These are phyloP conservation scores for Phengaris alcon DNA, from an alignment of 2,888 invertebrate genomes.

Conservation along the genomic window DNA sequence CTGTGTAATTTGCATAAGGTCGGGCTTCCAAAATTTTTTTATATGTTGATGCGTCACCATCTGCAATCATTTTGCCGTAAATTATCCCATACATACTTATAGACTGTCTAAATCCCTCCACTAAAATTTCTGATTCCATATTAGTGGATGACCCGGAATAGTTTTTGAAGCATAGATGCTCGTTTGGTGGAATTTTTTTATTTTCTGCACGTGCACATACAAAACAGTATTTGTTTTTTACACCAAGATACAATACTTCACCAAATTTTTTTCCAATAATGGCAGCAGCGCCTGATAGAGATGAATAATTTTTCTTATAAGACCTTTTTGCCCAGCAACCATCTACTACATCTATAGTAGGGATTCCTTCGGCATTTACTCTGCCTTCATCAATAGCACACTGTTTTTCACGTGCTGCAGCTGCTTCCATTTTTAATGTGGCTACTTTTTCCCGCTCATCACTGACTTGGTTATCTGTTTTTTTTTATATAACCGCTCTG, in stretches of 20 bases:
- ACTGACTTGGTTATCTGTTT: too few relatives aligned
- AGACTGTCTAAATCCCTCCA: conserved; percentile 6
- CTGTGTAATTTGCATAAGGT: conserved; percentile 3
- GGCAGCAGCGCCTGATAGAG: background rate
- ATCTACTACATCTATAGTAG: background rate
- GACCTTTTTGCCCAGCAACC: background rate
- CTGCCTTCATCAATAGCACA: background rate
- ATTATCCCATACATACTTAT: conserved; percentile 6
- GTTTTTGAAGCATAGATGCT: conserved; percentile 18
- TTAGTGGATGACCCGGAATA: background rate
- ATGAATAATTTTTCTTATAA: too few relatives aligned
- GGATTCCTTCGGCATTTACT: background rate
- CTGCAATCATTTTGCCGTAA: background rate
- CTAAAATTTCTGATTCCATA: conserved; percentile 10
- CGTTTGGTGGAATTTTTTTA: background rate
- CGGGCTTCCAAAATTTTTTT: conserved; percentile 7
- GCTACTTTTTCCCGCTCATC: background rate
- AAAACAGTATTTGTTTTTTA: conserved; percentile 11
- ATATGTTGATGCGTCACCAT: conserved; percentile 6
- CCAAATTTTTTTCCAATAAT: conserved; percentile 9
- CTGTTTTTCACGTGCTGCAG: background rate
- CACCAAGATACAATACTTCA: conserved; percentile 1
- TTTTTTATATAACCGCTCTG: too few relatives aligned
- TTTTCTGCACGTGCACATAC: background rate
- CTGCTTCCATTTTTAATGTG: background rate